Base-by-base conservation (phyloP, 2,113 vertebrate species). In the Maccullochella peelii region DNA sequence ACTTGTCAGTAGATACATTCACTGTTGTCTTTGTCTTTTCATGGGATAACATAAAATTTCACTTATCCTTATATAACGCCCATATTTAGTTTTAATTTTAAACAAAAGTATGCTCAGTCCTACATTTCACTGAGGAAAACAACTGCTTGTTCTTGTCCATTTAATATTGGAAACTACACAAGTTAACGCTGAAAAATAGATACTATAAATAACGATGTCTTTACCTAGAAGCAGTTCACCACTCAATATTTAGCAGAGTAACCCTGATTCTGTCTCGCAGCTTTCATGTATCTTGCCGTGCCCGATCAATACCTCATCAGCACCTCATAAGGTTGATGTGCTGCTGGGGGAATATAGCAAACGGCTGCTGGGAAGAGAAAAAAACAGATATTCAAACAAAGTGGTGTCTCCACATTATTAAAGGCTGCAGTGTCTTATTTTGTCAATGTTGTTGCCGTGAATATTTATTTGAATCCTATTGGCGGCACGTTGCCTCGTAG, bases 291-390 rank as follows among this genome's bases (percentile, higher is more conserved):
- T 57, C 63, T 63, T 0, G 3, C 75, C 58, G 3, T 0, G 0
- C 0, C 6, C 6, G n/a, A 86, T 86, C 86, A 2, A 88, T 82
- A 82, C 21, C 55, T 82, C 86, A 82, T 90, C 74, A 87, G 73
- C 63, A 30, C 69, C n/a, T 23, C 16, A 36, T 42, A 10, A 52
- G 59, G 30, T 58, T 21, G 58, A 75, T n/a, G 1, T 2, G 77
- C 83, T 68, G 69, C 54, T 1, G 73, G 27, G 63, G 49, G 72
- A 83, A 44, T 65, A 62, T n/a, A 73, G 49, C 65, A 2, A 58
- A 2, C 2, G 0, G 21, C 57, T 9, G 59, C n/a, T 5, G 59
- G 18, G 36, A 1, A 44, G 49, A 55, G 47, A 52, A 69, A 77
- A 6, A 55, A 2, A 0, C 57, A 49, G 4, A 72, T 25, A 1